Conservation (phyloP, 1,140 invertebrate genomes). For the Cyclina sinensis region DNA sequence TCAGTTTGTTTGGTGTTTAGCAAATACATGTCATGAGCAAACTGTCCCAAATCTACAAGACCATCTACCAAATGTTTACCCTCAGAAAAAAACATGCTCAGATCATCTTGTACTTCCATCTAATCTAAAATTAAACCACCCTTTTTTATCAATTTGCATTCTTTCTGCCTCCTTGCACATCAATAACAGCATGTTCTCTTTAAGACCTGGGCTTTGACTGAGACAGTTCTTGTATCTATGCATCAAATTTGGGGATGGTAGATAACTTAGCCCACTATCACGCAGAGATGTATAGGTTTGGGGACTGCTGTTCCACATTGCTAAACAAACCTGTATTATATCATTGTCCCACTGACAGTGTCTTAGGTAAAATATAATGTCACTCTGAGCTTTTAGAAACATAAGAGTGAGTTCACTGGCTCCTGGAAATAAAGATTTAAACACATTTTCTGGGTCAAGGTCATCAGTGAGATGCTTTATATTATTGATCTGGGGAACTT, state of each 20-base stretch:
- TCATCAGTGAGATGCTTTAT: background rate
- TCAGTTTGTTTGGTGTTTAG: conserved; percentile 49
- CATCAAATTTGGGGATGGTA: conserved; percentile 12
- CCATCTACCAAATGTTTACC: conserved; percentile 30
- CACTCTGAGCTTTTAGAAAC: background rate
- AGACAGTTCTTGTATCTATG: conserved; percentile 38
- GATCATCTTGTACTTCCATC: conserved; percentile 32
- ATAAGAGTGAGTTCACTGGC: conserved; percentile 5
- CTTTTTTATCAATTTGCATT: too few species aligned
- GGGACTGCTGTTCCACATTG: conserved; percentile 25
- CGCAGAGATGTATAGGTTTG: conserved; percentile 27
- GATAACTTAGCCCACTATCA: background rate
- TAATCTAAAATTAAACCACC: conserved; percentile 29
- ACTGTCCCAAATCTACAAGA: conserved; percentile 23
- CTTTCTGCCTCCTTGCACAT: too few species aligned
- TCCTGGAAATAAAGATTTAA: conserved; percentile 10
- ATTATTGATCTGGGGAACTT: too few species aligned
- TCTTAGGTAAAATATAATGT: too few species aligned
- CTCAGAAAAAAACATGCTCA: conserved; percentile 32
- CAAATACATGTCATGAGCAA: conserved; percentile 19
- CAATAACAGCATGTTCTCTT: conserved; percentile 25
- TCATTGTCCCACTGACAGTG: too few species aligned
- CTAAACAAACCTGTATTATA: too few species aligned
- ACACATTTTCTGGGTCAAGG: background rate
- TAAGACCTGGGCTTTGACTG: conserved; percentile 19